Percentiles rank a stretch among this genome's conserved stretches.
Conservation (phyloP, 2,888 invertebrate genomes). For the Kuschelorhynchus macadamiae region DNA sequence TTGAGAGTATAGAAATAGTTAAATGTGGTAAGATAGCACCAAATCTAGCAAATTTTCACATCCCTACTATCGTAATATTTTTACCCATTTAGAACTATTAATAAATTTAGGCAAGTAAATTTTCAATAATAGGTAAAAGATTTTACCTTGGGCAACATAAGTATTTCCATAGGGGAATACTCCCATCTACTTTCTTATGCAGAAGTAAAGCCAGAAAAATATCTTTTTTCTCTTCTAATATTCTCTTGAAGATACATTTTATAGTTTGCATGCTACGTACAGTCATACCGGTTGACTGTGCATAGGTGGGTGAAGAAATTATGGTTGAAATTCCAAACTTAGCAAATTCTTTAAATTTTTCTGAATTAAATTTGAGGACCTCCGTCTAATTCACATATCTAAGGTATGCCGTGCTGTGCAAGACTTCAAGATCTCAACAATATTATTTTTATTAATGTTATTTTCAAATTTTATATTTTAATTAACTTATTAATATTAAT, state of each 20-base stretch:
- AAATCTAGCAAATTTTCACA: too few relatives aligned
- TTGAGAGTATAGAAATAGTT: too few relatives aligned
- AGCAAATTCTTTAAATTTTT: conserved; percentile 44
- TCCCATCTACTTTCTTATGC: too few relatives aligned
- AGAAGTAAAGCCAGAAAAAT: background rate
- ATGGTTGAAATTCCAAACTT: conserved; percentile 50
- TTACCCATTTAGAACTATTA: too few relatives aligned
- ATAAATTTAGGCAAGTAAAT: background rate
- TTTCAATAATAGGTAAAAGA: background rate
- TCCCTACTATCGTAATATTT: too few relatives aligned
- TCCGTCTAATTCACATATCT: background rate
- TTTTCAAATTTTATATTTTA: too few relatives aligned
- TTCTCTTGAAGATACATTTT: conserved; percentile 7
- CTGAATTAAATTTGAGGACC: conserved; percentile 11
- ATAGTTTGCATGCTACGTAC: conserved; percentile 28
- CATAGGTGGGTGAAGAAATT: conserved; percentile 40
- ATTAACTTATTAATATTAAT: too few relatives aligned
- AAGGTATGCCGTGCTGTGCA: conserved; percentile 2
- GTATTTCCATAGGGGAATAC: conserved; percentile 1
- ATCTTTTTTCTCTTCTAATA: conserved; percentile 4
- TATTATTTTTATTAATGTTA: too few relatives aligned
- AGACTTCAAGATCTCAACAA: too few relatives aligned
- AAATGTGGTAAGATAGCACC: too few relatives aligned
- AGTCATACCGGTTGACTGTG: conserved; percentile 42
- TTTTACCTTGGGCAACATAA: conserved; percentile 1